Evolutionary conservation across 1,140 invertebrate genomes (phyloP).

Genomic region (Chionoecetes opilio): DNA sequence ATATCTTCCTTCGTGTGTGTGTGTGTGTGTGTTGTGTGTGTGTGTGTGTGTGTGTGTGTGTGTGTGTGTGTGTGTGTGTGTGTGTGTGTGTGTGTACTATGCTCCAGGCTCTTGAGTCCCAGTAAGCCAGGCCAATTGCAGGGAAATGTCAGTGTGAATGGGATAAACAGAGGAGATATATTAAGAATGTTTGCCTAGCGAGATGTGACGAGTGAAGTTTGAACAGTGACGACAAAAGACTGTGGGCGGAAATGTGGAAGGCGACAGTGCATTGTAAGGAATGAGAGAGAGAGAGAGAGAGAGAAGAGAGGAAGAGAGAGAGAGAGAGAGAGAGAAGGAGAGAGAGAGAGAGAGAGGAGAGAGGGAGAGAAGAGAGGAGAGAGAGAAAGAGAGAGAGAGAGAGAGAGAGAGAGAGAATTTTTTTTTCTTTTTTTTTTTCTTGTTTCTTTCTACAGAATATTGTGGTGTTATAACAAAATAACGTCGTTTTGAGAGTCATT

Average conservation of each 20-base stretch:
- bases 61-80: neutral
- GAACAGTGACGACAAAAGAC: neutral
- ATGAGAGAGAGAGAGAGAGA: constrained; percentile 19
- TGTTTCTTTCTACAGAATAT: too few species aligned
- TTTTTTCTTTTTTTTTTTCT: too few species aligned
- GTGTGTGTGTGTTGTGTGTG: neutral
- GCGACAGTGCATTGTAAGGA: too few species aligned
- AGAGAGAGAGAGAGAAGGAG: neutral
- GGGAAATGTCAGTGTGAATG: neutral
- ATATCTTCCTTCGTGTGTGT: too few species aligned
- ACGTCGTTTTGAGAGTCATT: too few species aligned
- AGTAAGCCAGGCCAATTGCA: neutral
- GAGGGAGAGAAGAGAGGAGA: neutral
- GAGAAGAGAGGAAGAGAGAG: neutral
- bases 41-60: neutral
- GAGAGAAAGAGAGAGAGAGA: constrained; percentile 36
- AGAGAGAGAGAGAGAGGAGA: neutral
- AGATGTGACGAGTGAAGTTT: neutral
- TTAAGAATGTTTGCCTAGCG: neutral
- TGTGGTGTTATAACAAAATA: too few species aligned
- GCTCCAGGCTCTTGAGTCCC: neutral
- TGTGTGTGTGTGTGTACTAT: neutral
- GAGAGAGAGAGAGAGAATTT: constrained; percentile 32
- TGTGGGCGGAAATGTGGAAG: too few species aligned
- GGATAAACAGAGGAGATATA: neutral